Percentiles rank a stretch among this genome's conserved stretches.
Conservation (phyloP, 37 sponge, comb jelly and placozoan genomes). For the Amphimedon queenslandica region DNA sequence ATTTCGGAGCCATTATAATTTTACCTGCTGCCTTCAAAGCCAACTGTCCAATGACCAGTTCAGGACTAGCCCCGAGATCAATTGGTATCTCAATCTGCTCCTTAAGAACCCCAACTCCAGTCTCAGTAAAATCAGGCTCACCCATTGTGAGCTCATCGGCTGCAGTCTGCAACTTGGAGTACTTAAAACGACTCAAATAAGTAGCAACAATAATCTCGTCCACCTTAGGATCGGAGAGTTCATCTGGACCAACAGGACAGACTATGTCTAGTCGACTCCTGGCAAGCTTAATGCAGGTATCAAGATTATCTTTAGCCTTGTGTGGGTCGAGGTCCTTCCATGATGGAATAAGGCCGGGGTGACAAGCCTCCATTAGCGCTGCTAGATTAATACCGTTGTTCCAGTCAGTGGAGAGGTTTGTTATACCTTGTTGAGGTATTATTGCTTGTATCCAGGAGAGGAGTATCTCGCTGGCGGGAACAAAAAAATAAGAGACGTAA, state of each 20-base stretch:
- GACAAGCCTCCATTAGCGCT: constrained; percentile 71
- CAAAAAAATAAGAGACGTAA: constrained; percentile 82
- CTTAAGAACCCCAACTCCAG: neutral
- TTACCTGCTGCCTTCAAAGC: neutral
- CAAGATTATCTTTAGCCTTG: constrained; percentile 48
- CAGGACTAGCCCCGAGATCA: neutral
- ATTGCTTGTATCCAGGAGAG: constrained; percentile 75
- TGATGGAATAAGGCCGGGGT: constrained; percentile 61
- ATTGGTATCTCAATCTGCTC: neutral
- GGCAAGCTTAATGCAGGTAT: constrained; percentile 29
- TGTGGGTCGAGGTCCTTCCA: constrained; percentile 62
- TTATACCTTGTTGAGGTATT: constrained; percentile 68
- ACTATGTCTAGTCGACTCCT: constrained; percentile 33
- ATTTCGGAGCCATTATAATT: no score
- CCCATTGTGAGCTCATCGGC: constrained; percentile 42
- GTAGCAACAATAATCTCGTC: constrained; percentile 75
- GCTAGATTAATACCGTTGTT: constrained; percentile 76
- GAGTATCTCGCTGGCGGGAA: constrained; percentile 47
- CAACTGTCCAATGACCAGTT: neutral
- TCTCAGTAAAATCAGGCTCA: constrained; percentile 16
- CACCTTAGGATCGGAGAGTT: constrained; percentile 74
- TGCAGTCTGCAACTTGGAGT: constrained; percentile 41
- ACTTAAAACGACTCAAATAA: constrained; percentile 62
- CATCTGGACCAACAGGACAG: constrained; percentile 44
- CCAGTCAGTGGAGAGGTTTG: constrained; percentile 86